Evolutionary conservation across 2,113 vertebrate genomes (phyloP).

Genomic region (Proteles cristata): DNA sequence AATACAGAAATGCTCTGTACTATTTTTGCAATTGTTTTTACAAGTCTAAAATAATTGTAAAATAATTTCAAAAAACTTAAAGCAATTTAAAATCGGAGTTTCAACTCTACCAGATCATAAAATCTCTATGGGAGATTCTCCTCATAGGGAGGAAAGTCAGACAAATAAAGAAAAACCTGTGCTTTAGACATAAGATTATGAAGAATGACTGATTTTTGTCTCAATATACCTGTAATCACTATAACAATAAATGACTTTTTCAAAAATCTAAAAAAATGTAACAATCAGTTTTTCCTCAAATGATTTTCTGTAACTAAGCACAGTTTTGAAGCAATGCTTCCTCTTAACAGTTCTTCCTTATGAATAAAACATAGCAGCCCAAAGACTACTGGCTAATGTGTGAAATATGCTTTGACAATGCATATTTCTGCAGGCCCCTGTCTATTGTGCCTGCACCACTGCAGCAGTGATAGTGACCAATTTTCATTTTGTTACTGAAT

Average conservation of each 20-base stretch:
- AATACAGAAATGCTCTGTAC: background rate
- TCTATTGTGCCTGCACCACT: background rate
- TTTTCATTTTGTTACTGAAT: background rate
- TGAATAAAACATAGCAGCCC: background rate
- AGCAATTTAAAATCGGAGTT: background rate
- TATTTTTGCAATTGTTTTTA: background rate
- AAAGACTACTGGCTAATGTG: accelerated
- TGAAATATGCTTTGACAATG: accelerated
- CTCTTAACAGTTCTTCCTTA: background rate
- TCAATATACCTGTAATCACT: background rate
- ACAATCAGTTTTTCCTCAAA: background rate
- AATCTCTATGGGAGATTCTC: background rate
- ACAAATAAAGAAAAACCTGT: slow-evolving; percentile 9
- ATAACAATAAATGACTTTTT: background rate
- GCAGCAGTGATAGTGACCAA: background rate
- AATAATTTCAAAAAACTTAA: background rate
- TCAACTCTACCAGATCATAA: background rate
- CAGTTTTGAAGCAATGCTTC: background rate
- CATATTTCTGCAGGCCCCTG: background rate
- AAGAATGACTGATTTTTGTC: background rate
- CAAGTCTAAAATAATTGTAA: slow-evolving; percentile 31
- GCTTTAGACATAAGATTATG: background rate
- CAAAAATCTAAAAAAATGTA: background rate
- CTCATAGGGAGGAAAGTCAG: background rate
- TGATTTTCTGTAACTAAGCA: background rate